Conservation (phyloP, 2,113 vertebrate species). For the Passer domesticus region DNA sequence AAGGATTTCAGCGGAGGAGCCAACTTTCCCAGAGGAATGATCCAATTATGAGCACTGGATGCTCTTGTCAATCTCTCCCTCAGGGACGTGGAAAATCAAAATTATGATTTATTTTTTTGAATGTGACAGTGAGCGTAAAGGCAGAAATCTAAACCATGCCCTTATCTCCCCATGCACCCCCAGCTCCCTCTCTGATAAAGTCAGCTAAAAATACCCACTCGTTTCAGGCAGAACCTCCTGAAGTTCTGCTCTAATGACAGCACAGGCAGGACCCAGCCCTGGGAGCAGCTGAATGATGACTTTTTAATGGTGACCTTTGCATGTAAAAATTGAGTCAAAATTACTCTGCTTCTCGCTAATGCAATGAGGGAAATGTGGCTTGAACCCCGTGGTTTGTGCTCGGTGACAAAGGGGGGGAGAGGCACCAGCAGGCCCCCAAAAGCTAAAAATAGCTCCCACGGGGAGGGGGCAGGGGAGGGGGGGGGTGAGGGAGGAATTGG, state of each 20-base stretch:
- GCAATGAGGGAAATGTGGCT: background rate
- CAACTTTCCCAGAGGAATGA: slow-evolving; percentile 68
- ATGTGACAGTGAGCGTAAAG: slow-evolving; percentile 62
- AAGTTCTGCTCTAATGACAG: slow-evolving; percentile 62
- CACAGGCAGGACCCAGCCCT: slow-evolving; percentile 10
- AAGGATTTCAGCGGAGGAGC: slow-evolving; percentile 51
- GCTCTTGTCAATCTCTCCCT: slow-evolving; percentile 63
- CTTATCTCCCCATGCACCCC: slow-evolving; percentile 64
- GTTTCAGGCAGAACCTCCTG: slow-evolving; percentile 51
- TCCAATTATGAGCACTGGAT: slow-evolving; percentile 63
- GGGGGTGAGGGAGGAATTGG: fast-evolving
- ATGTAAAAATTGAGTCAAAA: slow-evolving; percentile 34
- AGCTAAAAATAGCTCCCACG: background rate
- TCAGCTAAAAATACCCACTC: slow-evolving; percentile 61
- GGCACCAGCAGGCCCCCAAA: background rate
- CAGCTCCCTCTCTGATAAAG: slow-evolving; percentile 47
- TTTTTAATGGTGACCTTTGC: slow-evolving; percentile 58
- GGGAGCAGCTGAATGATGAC: slow-evolving; percentile 12
- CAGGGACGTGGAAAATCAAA: slow-evolving; percentile 68
- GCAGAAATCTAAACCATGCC: slow-evolving; percentile 64
- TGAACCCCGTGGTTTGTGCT: background rate
- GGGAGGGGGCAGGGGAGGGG: background rate
- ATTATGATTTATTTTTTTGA: slow-evolving; percentile 66
- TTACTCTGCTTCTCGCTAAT: background rate
- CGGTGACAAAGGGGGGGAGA: background rate